Evolutionary conservation across 2,888 invertebrate genomes (phyloP), one percentile per base, ranked within the genome.

Genomic region (Pristionchus fissidentatus): DNA sequence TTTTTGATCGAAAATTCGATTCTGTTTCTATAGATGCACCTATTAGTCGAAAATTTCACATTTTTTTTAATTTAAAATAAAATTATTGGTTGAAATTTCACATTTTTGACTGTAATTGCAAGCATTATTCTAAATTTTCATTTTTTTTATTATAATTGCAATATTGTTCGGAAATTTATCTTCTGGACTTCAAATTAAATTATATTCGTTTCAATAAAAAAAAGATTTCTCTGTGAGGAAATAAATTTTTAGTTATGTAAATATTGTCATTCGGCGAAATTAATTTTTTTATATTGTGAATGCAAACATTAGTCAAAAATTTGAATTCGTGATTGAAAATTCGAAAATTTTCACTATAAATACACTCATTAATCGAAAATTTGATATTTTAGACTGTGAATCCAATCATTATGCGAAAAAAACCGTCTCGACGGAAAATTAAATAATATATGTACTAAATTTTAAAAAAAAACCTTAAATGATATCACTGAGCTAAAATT

Each of bases 151-250:
- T 4, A 55, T 4, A 7, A 22, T 55, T 55, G n/a, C n/a, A 22
- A 13, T 19, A 13, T 55, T 13, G 22, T 55, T n/a, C 4, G 8
- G 22, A 32, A 35, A 62, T 32, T 13, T 10, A 26, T 62, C 8
- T n/a, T 57, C 57, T n/a, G 29, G 13, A 19, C 32, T 60, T 32
- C 38, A 38, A 2, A 19, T 38, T 41, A 22, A 38, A 38, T 35
- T n/a, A 38, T 38, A 66, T 41, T 66, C n/a, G 66, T 62, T 62
- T 62, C 35, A n/a, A 10, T 38, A 10, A 66, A 38, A 66, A 66
- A 66, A 22, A 66, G 41, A 41, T 66, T 38, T 35, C n/a, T 35
- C 41, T 66, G 8, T 5, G 7, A 22, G 38, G 10, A 41, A 22
- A 22, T 57, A n/a, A 57, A 57, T 29, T 26, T 26, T n/a, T 57